A percentile compares a stretch with the other conserved stretches of the same genome.
Evolutionary conservation across 2,888 invertebrate genomes (phyloP).

Genomic region (Tetanocera ferruginea): DNA sequence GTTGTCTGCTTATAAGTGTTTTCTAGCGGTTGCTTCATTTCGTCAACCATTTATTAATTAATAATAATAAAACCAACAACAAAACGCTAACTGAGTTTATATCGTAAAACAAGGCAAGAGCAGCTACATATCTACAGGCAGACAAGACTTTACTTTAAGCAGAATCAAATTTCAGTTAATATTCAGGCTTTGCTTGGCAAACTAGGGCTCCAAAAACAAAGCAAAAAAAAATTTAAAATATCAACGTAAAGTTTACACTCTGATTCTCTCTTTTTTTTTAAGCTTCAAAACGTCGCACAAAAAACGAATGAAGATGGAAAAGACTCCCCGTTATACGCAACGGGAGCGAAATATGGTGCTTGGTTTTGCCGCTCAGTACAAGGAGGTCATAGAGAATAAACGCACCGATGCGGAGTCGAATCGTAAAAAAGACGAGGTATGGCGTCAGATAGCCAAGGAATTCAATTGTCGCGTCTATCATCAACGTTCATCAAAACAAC

Average conservation of each 20-base stretch:
- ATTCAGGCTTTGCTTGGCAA: slow-evolving; percentile 23
- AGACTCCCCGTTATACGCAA: slow-evolving; percentile 68
- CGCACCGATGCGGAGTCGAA: slow-evolving; percentile 67
- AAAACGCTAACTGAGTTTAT: slow-evolving; percentile 26
- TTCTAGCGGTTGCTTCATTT: slow-evolving; percentile 23
- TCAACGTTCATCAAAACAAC: slow-evolving; percentile 68
- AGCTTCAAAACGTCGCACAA: slow-evolving; percentile 68
- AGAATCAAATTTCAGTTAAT: slow-evolving; percentile 32
- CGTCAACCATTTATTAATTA: slow-evolving; percentile 46
- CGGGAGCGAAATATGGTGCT: slow-evolving; percentile 69
- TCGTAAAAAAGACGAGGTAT: slow-evolving; percentile 69
- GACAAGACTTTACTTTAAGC: slow-evolving; percentile 4
- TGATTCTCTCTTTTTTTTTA: neutral
- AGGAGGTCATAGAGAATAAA: slow-evolving; percentile 69
- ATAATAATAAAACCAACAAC: slow-evolving; percentile 34
- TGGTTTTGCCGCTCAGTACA: slow-evolving; percentile 68
- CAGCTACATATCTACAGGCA: too few relatives aligned
- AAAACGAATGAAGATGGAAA: slow-evolving; percentile 68
- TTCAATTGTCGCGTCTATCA: slow-evolving; percentile 68
- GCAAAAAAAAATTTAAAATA: neutral
- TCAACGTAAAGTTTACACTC: neutral
- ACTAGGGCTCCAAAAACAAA: neutral
- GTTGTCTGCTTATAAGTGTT: slow-evolving; percentile 30
- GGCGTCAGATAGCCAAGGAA: slow-evolving; percentile 69
- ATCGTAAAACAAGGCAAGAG: slow-evolving; percentile 1